Conservation (phyloP, 2,888 invertebrate species). For the Diarsia mendica region DNA sequence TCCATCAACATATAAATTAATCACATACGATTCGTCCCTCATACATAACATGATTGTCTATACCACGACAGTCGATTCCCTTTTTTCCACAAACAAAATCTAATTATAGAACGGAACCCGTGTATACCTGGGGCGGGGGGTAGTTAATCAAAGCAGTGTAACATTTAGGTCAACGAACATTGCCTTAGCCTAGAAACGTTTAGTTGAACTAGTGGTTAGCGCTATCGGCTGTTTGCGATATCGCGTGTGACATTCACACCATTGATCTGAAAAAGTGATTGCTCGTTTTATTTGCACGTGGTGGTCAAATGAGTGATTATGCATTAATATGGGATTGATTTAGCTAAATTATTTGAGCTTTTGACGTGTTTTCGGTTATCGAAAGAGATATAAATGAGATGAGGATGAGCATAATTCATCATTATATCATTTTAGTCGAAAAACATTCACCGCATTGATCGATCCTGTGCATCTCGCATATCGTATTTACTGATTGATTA, state of each 20-base stretch:
- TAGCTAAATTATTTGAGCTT: not conserved
- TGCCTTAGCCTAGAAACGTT: slow-evolving; percentile 75
- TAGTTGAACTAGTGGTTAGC: slow-evolving; percentile 43
- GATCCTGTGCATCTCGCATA: not conserved
- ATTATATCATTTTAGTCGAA: not conserved
- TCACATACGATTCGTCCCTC: no score
- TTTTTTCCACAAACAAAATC: not conserved
- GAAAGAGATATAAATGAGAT: no score
- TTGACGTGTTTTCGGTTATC: not conserved
- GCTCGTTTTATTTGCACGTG: slow-evolving; percentile 15
- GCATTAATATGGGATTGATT: not conserved
- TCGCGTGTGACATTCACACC: slow-evolving; percentile 44
- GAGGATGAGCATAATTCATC: no score
- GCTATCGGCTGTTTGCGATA: slow-evolving; percentile 42
- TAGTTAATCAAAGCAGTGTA: slow-evolving; percentile 47
- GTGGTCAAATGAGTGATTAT: slow-evolving; percentile 7
- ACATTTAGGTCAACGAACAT: slow-evolving; percentile 60
- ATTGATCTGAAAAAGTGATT: slow-evolving; percentile 38
- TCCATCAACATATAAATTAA: no score
- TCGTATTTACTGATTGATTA: not conserved
- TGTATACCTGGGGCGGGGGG: slow-evolving; percentile 1
- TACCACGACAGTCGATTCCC: no score
- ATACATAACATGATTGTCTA: no score
- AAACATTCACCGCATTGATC: not conserved
- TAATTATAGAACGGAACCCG: slow-evolving; percentile 18